Evolutionary conservation across 2,797 vertebrate species (phyloP), one percentile per base, ranked within the genome.

Genomic region (Sebastes melanostomus): DNA sequence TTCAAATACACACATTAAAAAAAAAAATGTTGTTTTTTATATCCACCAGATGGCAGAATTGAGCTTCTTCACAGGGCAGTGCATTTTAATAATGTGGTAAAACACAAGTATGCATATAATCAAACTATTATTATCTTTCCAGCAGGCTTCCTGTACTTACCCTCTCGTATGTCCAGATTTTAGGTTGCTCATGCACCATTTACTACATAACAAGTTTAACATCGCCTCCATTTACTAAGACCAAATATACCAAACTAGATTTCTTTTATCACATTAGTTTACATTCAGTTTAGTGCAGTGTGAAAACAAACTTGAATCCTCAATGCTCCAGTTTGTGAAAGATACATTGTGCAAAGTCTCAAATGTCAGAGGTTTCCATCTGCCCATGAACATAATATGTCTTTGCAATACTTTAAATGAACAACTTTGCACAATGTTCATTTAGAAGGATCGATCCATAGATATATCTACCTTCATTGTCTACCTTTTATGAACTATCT

Each of bases 41-140:
- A 2, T 72, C 88, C 93, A 88, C 77, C 72, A 92, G 91, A 75
- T 84, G 88, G 88, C 88, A 88, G 78, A 82, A 77, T 61, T 52
- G 58, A 80, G 65, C 77, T 54, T 6, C 30, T 58, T 42, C 4
- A 36, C 16, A 30, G 38, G 6, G 14, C 18, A 46, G 14, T 20
- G 32, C 9, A 36, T 22, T n/a, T 63, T 20, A 36, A 70, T 34
- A 32, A 59, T n/a, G 42, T 59, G 20, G 20, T 55, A 27, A 50
- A 22, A 56, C 18, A 32, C 46, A 74, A 2, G 24, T 27, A 30
- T 58, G 12, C 8, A 52, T 18, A 27, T 58, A 54, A 16, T 46
- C 58, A 20, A 62, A 55, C 22, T n/a, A 32, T n/a, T 32, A 42
- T 62, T 9, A 82, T 69, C 27, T 69, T 59, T 38, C 10, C 10